Evolutionary conservation across 2,113 vertebrate species (phyloP).

Genomic region (Oreocharis arfaki): DNA sequence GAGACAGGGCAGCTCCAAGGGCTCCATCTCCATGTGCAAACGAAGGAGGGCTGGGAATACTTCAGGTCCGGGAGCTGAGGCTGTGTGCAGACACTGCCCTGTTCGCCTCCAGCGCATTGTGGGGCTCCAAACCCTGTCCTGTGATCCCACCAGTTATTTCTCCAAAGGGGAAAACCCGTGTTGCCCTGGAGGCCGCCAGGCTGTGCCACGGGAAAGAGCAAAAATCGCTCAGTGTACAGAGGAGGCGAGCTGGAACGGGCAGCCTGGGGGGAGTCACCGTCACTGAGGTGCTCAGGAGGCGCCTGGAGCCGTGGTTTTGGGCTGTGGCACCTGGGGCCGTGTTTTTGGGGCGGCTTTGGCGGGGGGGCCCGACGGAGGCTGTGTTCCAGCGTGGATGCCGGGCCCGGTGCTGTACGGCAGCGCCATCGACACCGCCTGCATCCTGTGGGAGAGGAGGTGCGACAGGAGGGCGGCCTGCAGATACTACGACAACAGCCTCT

Average conservation of each 20-base stretch:
- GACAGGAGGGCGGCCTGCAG: slow-evolving; percentile 76
- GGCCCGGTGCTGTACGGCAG: slow-evolving; percentile 87
- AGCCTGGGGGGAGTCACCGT: neutral
- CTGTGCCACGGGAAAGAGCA: neutral
- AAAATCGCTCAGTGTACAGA: neutral
- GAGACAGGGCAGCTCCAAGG: neutral
- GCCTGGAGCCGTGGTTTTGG: rapidly evolving
- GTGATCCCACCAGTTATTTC: neutral
- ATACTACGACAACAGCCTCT: slow-evolving; percentile 84
- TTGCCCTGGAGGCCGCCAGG: too few species aligned
- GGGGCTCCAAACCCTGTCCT: neutral
- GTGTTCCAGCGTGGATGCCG: slow-evolving; percentile 86
- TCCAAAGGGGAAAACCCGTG: neutral
- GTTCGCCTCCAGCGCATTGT: rapidly evolving
- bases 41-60: neutral
- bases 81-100: neutral
- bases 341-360: neutral
- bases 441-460: slow-evolving; percentile 83
- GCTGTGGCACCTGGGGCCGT: too few species aligned
- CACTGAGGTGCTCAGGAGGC: neutral
- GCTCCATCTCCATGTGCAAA: rapidly evolving
- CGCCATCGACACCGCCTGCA: slow-evolving; percentile 86
- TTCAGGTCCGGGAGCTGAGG: too few species aligned
- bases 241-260: neutral
- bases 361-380: neutral